A percentile compares a stretch with the other conserved stretches of the same genome.
phyloP scores from a whole-genome alignment of 2,888 invertebrate genomes.

The Marasmarcha lunaedactyla region DNA sequence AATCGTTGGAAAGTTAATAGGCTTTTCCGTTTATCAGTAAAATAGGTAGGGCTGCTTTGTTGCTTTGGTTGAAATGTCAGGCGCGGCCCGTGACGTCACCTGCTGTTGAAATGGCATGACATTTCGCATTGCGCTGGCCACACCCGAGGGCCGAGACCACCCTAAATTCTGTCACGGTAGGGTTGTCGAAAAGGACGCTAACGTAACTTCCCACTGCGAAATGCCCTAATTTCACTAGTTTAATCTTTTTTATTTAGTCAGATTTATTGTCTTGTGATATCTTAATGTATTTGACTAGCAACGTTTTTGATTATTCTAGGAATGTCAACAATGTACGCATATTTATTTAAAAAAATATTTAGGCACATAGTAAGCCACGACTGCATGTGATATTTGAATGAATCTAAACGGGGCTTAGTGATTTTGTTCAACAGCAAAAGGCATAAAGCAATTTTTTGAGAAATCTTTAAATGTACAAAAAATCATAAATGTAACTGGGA shows the following conservation, averaged over 20 bases:
- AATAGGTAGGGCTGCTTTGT: slow-evolving; percentile 59
- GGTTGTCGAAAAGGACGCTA: slow-evolving; percentile 41
- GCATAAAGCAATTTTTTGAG: too few species aligned
- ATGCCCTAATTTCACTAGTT: slow-evolving; percentile 29
- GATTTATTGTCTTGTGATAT: slow-evolving; percentile 6
- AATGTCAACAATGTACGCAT: too few species aligned
- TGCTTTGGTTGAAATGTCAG: slow-evolving; percentile 61
- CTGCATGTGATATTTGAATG: too few species aligned
- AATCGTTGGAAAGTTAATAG: slow-evolving; percentile 47
- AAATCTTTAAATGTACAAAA: too few species aligned
- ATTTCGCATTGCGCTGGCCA: slow-evolving; percentile 52
- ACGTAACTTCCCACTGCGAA: slow-evolving; percentile 28
- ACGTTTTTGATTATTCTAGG: too few species aligned
- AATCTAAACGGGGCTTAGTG: too few species aligned
- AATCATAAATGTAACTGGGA: too few species aligned
- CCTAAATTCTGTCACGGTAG: slow-evolving; percentile 55
- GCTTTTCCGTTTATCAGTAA: slow-evolving; percentile 52
- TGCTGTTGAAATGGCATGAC: slow-evolving; percentile 56
- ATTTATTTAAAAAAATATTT: too few species aligned
- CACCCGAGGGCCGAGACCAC: slow-evolving; percentile 56
- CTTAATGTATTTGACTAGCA: too few species aligned
- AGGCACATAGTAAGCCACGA: too few species aligned
- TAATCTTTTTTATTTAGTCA: background rate
- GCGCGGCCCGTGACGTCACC: slow-evolving; percentile 62
- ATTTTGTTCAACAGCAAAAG: too few species aligned